phyloP scores from a whole-genome alignment of 2,113 vertebrate genomes.

The Platysternon megacephalum region DNA sequence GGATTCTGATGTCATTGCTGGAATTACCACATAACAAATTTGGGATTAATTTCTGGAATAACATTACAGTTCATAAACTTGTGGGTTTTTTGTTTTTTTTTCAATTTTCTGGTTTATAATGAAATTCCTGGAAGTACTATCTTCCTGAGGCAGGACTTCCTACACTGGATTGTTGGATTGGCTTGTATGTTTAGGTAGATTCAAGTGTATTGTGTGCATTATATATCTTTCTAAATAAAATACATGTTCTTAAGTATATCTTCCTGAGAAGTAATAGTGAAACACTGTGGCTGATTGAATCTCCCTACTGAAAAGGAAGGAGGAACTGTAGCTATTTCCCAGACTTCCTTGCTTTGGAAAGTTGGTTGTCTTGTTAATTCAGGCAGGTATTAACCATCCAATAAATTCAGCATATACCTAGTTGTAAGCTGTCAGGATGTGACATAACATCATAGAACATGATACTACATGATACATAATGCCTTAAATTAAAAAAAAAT shows the following conservation, averaged over 20 bases:
- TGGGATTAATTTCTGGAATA: fast-evolving
- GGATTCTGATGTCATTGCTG: background rate
- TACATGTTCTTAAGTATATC: background rate
- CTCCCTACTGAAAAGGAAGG: conserved; percentile 58
- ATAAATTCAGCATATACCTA: conserved; percentile 80
- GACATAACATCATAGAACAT: conserved; percentile 84
- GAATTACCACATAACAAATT: background rate
- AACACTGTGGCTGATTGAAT: conserved; percentile 62
- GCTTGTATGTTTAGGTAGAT: background rate
- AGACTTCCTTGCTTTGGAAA: conserved; percentile 76
- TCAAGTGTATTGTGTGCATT: background rate
- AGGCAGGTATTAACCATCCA: conserved; percentile 79
- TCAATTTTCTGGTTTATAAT: too few relatives aligned
- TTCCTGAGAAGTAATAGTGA: conserved; percentile 53
- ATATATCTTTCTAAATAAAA: conserved; percentile 42
- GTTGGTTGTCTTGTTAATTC: conserved; percentile 83
- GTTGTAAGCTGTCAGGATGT: conserved; percentile 84
- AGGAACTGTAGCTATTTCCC: conserved; percentile 66
- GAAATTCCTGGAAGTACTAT: background rate
- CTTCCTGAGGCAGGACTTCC: background rate
- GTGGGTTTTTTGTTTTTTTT: too few relatives aligned
- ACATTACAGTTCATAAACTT: background rate
- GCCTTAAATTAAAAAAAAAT: conserved; percentile 79
- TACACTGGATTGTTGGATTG: background rate
- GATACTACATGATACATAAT: conserved; percentile 85